A percentile compares a stretch with the other conserved stretches of the same genome.
Evolutionary conservation across 2,888 invertebrate genomes (phyloP).

Genomic region (Endomychus coccineus): DNA sequence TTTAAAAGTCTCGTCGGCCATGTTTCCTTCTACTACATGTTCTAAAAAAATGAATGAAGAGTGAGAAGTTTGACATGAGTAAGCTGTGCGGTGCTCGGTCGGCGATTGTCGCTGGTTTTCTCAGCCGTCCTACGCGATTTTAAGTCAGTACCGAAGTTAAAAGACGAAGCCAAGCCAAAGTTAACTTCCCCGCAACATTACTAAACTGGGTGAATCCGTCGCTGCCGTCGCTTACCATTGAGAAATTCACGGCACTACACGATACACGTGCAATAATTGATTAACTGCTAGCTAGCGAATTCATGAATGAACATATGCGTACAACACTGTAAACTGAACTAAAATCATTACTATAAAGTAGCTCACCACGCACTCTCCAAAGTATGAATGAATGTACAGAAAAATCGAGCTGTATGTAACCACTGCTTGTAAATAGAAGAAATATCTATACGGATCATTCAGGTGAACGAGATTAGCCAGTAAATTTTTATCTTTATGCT

Average conservation of each 20-base stretch:
- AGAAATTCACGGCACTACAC: conserved; percentile 8
- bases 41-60: conserved; percentile 42
- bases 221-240: too few relatives aligned
- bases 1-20: conserved; percentile 84
- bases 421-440: too few relatives aligned
- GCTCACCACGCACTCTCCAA: conserved; percentile 32
- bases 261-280: conserved; percentile 26
- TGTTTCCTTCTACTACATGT: conserved; percentile 70
- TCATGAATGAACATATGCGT: conserved; percentile 38
- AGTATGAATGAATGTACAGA: conserved; percentile 28
- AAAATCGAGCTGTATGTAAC: too few relatives aligned
- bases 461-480: too few relatives aligned
- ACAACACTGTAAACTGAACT: conserved; percentile 22
- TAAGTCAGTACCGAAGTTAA: conserved; percentile 17
- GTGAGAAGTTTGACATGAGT: conserved; percentile 37
- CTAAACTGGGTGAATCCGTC: too few relatives aligned
- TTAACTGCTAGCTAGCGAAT: conserved; percentile 20
- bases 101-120: conserved; percentile 21
- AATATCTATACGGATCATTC: too few relatives aligned
- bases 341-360: conserved; percentile 25
- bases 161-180: conserved; percentile 11
- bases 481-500: too few relatives aligned
- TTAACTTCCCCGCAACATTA: too few relatives aligned
- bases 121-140: conserved; percentile 12
- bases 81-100: conserved; percentile 23